Evolutionary conservation across 2,888 invertebrate species (phyloP).

Genomic region (Thysanoteuthis rhombus): DNA sequence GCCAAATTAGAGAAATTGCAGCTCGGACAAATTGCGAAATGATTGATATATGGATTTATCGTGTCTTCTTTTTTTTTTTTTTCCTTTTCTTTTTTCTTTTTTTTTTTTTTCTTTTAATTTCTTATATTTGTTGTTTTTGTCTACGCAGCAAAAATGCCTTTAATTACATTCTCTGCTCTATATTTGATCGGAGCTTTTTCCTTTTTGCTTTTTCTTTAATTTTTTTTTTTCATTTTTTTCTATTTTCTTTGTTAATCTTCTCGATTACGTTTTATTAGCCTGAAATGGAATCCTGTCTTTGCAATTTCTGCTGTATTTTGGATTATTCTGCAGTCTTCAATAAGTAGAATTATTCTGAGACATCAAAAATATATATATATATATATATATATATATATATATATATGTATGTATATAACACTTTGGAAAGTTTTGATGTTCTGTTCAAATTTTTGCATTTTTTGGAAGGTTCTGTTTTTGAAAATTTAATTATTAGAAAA

Average conservation of each 20-base stretch:
- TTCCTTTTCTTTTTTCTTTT: neutral
- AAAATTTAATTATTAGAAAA: neutral
- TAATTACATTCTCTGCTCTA: neutral
- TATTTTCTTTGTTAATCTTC: neutral
- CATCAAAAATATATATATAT: neutral
- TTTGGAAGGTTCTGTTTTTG: neutral
- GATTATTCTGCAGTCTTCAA: neutral
- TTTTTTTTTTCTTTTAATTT: neutral
- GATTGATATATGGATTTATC: neutral
- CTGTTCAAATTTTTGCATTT: neutral
- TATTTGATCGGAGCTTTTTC: neutral
- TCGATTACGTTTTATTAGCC: neutral
- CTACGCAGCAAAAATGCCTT: neutral
- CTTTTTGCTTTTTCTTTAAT: neutral
- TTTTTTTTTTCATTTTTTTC: neutral
- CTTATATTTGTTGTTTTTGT: neutral
- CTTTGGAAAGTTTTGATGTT: neutral
- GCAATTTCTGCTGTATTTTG: neutral
- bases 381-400: neutral
- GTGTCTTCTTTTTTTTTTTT: neutral
- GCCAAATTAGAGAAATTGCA: neutral
- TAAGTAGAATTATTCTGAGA: neutral
- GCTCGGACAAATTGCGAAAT: neutral
- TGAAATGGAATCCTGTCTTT: neutral
- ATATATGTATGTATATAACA: neutral